Evolutionary conservation across 35 echinoderm and acorn worm genomes (phyloP).

Genomic region (Apostichopus californicus): DNA sequence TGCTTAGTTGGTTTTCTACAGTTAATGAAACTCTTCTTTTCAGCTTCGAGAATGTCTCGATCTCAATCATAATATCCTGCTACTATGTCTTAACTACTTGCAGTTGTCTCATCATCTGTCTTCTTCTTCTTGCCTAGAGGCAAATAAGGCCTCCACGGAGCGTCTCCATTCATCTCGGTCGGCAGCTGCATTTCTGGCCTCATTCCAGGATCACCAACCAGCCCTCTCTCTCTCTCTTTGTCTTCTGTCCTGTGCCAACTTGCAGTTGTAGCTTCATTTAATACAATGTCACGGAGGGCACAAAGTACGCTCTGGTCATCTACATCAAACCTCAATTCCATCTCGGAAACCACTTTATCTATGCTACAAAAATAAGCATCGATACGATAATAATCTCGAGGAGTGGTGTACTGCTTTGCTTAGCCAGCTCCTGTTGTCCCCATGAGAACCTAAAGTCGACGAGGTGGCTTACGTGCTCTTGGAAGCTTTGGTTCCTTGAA

Average conservation of each 20-base stretch:
- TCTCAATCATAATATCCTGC: background rate
- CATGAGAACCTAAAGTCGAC: background rate
- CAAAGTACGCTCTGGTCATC: constrained; percentile 8
- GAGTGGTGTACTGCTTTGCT: constrained; percentile 13
- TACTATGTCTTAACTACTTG: background rate
- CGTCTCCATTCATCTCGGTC: too few relatives aligned
- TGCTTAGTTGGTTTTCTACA: constrained; percentile 27
- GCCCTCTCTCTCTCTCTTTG: too few relatives aligned
- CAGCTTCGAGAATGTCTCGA: constrained; percentile 4
- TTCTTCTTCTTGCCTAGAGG: too few relatives aligned
- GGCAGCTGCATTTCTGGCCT: too few relatives aligned
- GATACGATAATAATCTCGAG: constrained; percentile 6
- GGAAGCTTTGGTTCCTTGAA: constrained; percentile 28
- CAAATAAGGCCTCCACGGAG: too few relatives aligned
- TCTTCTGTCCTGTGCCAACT: too few relatives aligned
- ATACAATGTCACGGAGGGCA: constrained; percentile 11
- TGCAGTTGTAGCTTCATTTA: constrained; percentile 35
- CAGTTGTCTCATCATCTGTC: too few relatives aligned
- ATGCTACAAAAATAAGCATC: constrained; percentile 30
- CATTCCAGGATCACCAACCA: too few relatives aligned
- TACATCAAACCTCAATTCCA: constrained; percentile 18
- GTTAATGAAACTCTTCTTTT: constrained; percentile 44
- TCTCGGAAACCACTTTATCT: constrained; percentile 7
- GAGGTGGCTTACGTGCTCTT: background rate
- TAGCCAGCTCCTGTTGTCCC: background rate